A percentile compares a stretch with the other conserved stretches of the same genome.
phyloP scores from a whole-genome alignment of 2,888 invertebrate genomes.

The Elysia crispata region DNA sequence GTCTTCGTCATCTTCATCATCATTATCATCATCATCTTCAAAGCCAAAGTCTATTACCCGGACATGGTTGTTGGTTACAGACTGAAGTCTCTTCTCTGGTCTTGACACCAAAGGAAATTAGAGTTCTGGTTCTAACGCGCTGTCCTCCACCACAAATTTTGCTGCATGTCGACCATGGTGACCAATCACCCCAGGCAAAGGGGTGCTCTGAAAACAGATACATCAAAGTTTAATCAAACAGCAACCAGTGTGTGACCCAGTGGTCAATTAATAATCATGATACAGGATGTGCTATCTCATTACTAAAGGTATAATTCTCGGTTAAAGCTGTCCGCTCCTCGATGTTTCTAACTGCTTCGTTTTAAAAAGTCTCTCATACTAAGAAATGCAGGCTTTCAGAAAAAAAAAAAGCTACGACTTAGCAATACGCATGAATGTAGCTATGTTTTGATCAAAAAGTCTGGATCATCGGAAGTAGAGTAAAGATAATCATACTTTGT shows the following conservation, averaged over 20 bases:
- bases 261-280: too few relatives aligned
- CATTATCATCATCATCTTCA: neutral
- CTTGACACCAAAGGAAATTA: neutral
- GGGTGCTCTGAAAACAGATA: neutral
- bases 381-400: too few relatives aligned
- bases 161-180: slow-evolving; percentile 72
- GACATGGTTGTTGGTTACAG: slow-evolving; percentile 49
- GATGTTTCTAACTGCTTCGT: too few relatives aligned
- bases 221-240: too few relatives aligned
- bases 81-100: slow-evolving; percentile 60
- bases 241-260: too few relatives aligned
- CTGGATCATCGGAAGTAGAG: slow-evolving; percentile 64
- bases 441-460: slow-evolving; percentile 71
- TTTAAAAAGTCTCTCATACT: too few relatives aligned
- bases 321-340: too few relatives aligned
- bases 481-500: slow-evolving; percentile 31
- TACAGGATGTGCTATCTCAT: too few relatives aligned
- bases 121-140: slow-evolving; percentile 42
- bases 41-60: slow-evolving; percentile 37
- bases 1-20: neutral
- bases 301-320: too few relatives aligned
- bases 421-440: too few relatives aligned
- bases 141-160: slow-evolving; percentile 73
- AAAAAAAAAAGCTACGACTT: too few relatives aligned
- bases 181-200: neutral